A percentile compares a stretch with the other conserved stretches of the same genome.
phyloP scores from a whole-genome alignment of 2,113 vertebrate species.

The Mobula birostris region DNA sequence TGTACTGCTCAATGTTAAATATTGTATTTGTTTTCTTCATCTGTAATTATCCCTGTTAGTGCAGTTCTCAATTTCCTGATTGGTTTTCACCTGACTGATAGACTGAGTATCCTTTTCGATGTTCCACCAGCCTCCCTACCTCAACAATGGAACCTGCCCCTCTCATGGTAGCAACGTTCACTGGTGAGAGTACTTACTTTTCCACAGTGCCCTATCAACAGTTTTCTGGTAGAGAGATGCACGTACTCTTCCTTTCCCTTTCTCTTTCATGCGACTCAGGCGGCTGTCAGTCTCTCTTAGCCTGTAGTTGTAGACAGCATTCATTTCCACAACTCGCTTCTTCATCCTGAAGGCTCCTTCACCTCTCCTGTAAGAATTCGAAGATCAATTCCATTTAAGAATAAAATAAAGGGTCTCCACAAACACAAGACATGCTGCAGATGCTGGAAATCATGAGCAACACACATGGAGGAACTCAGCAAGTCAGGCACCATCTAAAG shows the following conservation, averaged over 20 bases:
- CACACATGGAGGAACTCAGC: no score
- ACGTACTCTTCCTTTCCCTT: slow-evolving; percentile 22
- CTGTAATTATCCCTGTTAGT: neutral
- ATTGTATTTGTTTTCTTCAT: neutral
- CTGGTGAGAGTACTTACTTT: neutral
- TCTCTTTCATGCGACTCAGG: slow-evolving; percentile 60
- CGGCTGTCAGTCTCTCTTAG: slow-evolving; percentile 74
- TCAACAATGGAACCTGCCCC: neutral
- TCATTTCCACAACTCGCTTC: slow-evolving; percentile 53
- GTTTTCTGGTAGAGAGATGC: neutral
- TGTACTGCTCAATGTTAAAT: no score
- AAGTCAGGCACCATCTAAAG: no score
- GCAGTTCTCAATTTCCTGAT: neutral
- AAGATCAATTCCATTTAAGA: neutral
- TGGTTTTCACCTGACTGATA: neutral
- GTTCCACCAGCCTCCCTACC: neutral
- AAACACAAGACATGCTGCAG: no score
- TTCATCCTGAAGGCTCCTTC: slow-evolving; percentile 69
- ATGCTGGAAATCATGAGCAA: no score
- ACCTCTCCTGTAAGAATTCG: slow-evolving; percentile 59
- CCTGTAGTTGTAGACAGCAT: slow-evolving; percentile 65
- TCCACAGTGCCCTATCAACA: neutral
- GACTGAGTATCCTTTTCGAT: neutral
- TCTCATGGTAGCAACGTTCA: neutral
- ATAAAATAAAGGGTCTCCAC: no score